Percentiles rank a stretch among this genome's conserved stretches.
phyloP scores from a whole-genome alignment of 1,140 invertebrate genomes.

The Drosophila pseudoobscura region DNA sequence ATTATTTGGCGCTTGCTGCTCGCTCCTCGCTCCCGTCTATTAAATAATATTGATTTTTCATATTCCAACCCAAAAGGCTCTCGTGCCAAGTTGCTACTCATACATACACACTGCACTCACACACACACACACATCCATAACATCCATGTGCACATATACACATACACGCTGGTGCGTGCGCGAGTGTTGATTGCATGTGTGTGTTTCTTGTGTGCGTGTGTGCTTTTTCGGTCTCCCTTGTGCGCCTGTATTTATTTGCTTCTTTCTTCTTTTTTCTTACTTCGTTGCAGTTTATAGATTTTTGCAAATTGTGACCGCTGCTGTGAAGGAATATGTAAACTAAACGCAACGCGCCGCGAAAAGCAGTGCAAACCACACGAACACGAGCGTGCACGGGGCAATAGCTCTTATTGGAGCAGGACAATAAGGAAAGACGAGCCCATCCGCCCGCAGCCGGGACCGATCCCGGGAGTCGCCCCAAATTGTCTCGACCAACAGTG shows the following conservation, averaged over 20 bases:
- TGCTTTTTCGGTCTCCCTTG: slow-evolving; percentile 65
- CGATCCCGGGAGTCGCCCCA: slow-evolving; percentile 44
- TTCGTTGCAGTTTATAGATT: slow-evolving; percentile 83
- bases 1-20: slow-evolving; percentile 61
- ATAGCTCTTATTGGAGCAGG: slow-evolving; percentile 60
- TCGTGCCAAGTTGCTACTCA: slow-evolving; percentile 20
- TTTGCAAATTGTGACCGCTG: slow-evolving; percentile 75
- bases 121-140: slow-evolving; percentile 31
- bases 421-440: slow-evolving; percentile 34
- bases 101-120: slow-evolving; percentile 40
- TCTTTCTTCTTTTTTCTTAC: slow-evolving; percentile 43
- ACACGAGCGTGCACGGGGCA: slow-evolving; percentile 17
- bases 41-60: slow-evolving; percentile 82
- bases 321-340: slow-evolving; percentile 81
- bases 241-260: slow-evolving; percentile 67
- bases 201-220: not conserved
- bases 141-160: not conserved
- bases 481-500: slow-evolving; percentile 76
- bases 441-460: slow-evolving; percentile 4
- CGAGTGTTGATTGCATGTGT: slow-evolving; percentile 3
- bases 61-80: slow-evolving; percentile 60
- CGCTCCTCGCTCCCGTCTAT: slow-evolving; percentile 49
- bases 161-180: slow-evolving; percentile 48
- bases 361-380: slow-evolving; percentile 38
- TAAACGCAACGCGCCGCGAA: slow-evolving; percentile 63